These are phyloP conservation scores for Drosophila subobscura DNA, from an alignment of 1,140 invertebrate genomes.

Conservation along the genomic window DNA sequence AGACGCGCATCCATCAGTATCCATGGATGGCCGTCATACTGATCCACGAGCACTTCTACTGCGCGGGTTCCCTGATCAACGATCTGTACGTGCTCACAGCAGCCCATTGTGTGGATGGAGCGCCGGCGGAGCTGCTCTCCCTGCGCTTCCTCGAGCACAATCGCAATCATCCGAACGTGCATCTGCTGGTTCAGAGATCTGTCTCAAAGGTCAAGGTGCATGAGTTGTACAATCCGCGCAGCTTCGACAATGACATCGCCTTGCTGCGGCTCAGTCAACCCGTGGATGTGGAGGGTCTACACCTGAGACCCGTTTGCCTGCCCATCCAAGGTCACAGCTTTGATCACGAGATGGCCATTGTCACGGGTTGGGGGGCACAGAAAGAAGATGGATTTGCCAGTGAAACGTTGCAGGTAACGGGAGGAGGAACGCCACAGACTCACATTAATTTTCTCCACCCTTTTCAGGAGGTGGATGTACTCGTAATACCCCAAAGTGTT, in stretches of 20 bases:
- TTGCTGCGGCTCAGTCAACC: slow-evolving; percentile 88
- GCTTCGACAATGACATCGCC: slow-evolving; percentile 92
- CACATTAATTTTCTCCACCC: not conserved
- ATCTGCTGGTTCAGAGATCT: slow-evolving; percentile 40
- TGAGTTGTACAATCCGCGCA: slow-evolving; percentile 88
- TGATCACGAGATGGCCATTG: slow-evolving; percentile 84
- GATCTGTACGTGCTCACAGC: slow-evolving; percentile 80
- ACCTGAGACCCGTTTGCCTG: slow-evolving; percentile 89
- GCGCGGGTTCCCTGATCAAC: slow-evolving; percentile 89
- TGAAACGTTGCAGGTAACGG: slow-evolving; percentile 75
- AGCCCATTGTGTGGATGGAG: slow-evolving; percentile 83
- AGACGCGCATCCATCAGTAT: slow-evolving; percentile 88
- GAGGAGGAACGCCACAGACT: fast-evolving
- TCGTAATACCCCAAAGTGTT: slow-evolving; percentile 68
- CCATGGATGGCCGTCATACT: slow-evolving; percentile 90
- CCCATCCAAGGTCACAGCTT: slow-evolving; percentile 87
- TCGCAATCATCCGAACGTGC: slow-evolving; percentile 55
- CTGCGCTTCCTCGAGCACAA: slow-evolving; percentile 89
- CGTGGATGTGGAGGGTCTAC: slow-evolving; percentile 85
- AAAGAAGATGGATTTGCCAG: slow-evolving; percentile 86
- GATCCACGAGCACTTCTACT: slow-evolving; percentile 89
- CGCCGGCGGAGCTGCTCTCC: slow-evolving; percentile 86
- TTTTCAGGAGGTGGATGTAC: slow-evolving; percentile 85
- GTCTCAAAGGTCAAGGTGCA: slow-evolving; percentile 84
- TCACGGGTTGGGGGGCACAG: slow-evolving; percentile 89